Conservation (phyloP, 2,888 invertebrate species). For the Sminthurides aquaticus region DNA sequence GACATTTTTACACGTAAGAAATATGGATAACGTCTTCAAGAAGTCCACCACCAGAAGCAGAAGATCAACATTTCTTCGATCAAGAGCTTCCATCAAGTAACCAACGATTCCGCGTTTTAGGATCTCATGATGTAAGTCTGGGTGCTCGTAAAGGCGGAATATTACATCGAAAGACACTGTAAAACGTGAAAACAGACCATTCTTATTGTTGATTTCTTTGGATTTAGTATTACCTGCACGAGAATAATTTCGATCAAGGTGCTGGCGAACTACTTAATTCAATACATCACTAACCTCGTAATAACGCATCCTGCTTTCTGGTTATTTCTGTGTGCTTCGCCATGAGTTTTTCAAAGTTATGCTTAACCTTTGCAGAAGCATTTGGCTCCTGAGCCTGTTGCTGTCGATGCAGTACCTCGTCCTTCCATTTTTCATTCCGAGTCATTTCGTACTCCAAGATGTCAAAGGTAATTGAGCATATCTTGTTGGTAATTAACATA, state of each 20-base stretch:
- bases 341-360: slow-evolving; percentile 58
- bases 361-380: slow-evolving; percentile 23
- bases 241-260: not conserved
- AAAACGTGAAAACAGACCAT: too few species aligned
- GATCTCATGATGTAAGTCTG: slow-evolving; percentile 95
- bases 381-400: slow-evolving; percentile 28
- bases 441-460: slow-evolving; percentile 90
- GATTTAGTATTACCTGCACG: not conserved
- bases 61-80: slow-evolving; percentile 81
- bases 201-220: slow-evolving; percentile 6
- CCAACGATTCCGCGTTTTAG: slow-evolving; percentile 83
- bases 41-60: slow-evolving; percentile 85
- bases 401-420: slow-evolving; percentile 39
- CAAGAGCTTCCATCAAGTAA: slow-evolving; percentile 77
- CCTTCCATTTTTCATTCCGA: slow-evolving; percentile 87
- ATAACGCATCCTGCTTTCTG: slow-evolving; percentile 78
- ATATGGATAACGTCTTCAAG: slow-evolving; percentile 88
- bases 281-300: slow-evolving; percentile 61
- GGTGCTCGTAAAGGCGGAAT: slow-evolving; percentile 90
- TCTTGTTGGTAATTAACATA: slow-evolving; percentile 90
- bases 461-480: slow-evolving; percentile 93
- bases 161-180: slow-evolving; percentile 83
- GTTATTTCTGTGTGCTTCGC: slow-evolving; percentile 45
- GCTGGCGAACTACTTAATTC: slow-evolving; percentile 3
- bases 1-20: slow-evolving; percentile 85